A percentile compares a stretch with the other conserved stretches of the same genome.
These are phyloP conservation scores for Cynopterus sphinx DNA, from an alignment of 2,797 vertebrate species.

Conservation along the genomic window DNA sequence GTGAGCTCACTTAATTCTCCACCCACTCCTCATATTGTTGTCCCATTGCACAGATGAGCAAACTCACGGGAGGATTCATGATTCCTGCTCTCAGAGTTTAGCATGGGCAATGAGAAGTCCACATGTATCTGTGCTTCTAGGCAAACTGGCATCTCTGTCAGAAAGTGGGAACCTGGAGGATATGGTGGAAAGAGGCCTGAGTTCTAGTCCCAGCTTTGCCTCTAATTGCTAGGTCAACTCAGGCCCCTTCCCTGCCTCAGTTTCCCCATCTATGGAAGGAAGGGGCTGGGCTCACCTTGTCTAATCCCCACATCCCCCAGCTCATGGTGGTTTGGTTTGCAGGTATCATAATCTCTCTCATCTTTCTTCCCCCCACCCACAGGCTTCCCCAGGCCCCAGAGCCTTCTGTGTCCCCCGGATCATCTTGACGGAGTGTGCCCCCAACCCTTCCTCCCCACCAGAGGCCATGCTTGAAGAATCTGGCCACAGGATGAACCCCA, in stretches of 20 bases:
- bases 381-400: slow-evolving; percentile 75
- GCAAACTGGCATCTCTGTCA: not conserved
- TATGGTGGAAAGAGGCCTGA: not conserved
- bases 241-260: not conserved
- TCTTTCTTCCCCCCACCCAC: slow-evolving; percentile 72
- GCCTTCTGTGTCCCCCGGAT: slow-evolving; percentile 88
- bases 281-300: not conserved
- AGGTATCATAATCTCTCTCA: slow-evolving; percentile 24
- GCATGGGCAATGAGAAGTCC: fast-evolving
- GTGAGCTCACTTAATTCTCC: fast-evolving
- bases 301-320: not conserved
- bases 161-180: fast-evolving
- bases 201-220: not conserved
- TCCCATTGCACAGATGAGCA: not conserved
- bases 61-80: not conserved
- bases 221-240: not conserved
- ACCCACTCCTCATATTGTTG: fast-evolving
- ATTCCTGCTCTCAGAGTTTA: not conserved
- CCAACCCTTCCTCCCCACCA: slow-evolving; percentile 82
- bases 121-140: not conserved
- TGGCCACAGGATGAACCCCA: slow-evolving; percentile 8
- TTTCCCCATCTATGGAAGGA: not conserved
- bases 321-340: not conserved
- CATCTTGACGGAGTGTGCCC: slow-evolving; percentile 89
- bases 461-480: slow-evolving; percentile 79